These are phyloP conservation scores for Sigmodon hispidus DNA, from an alignment of 2,113 vertebrate species.

Conservation along the genomic window DNA sequence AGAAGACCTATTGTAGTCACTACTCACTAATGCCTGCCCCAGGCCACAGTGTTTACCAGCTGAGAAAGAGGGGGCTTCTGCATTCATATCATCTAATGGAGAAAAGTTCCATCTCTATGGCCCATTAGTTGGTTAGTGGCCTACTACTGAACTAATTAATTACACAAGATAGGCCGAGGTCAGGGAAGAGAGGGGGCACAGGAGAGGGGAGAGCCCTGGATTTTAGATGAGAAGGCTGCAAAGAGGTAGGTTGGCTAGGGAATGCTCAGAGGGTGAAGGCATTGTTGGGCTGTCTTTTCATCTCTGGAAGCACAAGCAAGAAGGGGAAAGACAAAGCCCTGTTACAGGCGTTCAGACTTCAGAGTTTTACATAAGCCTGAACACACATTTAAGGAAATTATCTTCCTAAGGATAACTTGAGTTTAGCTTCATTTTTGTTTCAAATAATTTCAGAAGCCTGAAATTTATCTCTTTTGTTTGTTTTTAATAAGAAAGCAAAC, in stretches of 20 bases:
- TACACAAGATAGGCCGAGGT: neutral
- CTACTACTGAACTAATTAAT: neutral
- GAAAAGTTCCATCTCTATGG: neutral
- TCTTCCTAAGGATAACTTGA: slow-evolving; percentile 2
- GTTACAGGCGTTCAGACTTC: neutral
- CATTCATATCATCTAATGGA: neutral
- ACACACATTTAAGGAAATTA: neutral
- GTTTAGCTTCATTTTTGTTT: slow-evolving; percentile 26
- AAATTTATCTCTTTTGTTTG: too few relatives aligned
- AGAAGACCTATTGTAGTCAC: neutral
- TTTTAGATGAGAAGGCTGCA: neutral
- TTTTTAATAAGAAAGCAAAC: slow-evolving; percentile 48
- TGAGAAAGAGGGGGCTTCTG: neutral
- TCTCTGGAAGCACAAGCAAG: neutral
- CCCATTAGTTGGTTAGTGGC: neutral
- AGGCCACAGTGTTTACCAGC: neutral
- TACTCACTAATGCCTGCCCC: neutral
- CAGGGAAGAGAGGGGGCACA: neutral
- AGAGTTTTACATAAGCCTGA: neutral
- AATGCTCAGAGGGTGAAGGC: neutral
- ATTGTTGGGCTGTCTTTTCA: neutral
- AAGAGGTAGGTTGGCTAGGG: neutral
- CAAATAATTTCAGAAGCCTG: neutral
- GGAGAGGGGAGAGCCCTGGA: neutral
- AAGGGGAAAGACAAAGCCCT: neutral